A percentile compares a stretch with the other conserved stretches of the same genome.
These are phyloP conservation scores for Grammomys dolichurus DNA, from an alignment of 2,113 vertebrate genomes.

Conservation along the genomic window DNA sequence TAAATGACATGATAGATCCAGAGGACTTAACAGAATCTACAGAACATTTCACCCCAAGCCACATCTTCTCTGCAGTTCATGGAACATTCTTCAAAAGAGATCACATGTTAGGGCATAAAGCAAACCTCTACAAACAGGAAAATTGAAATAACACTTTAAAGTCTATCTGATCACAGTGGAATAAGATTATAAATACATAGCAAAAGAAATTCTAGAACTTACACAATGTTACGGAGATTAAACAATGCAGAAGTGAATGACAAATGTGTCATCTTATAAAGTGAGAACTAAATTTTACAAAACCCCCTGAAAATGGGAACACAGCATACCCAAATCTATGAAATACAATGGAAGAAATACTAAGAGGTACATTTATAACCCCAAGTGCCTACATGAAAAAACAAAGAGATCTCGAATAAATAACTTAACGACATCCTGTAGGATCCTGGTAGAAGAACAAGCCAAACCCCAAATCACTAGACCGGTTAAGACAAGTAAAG, in stretches of 20 bases:
- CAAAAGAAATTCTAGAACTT: background rate
- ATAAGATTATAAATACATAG: background rate
- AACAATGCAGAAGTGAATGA: background rate
- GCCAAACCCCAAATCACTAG: background rate
- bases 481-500: background rate
- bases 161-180: background rate
- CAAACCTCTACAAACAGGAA: background rate
- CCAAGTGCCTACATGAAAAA: background rate
- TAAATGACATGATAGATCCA: background rate
- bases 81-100: background rate
- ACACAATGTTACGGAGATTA: background rate
- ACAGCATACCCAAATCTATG: background rate
- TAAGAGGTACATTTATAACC: background rate
- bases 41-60: background rate
- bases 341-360: background rate
- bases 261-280: background rate
- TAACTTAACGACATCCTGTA: too few species aligned
- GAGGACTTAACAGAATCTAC: background rate
- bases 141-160: background rate
- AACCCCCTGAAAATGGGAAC: background rate
- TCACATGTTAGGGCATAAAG: background rate
- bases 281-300: background rate
- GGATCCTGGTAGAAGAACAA: background rate
- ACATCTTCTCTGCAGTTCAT: background rate
- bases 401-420: background rate